phyloP scores from a whole-genome alignment of 2,797 vertebrate species.

The Mormyrus proboscirostris region DNA sequence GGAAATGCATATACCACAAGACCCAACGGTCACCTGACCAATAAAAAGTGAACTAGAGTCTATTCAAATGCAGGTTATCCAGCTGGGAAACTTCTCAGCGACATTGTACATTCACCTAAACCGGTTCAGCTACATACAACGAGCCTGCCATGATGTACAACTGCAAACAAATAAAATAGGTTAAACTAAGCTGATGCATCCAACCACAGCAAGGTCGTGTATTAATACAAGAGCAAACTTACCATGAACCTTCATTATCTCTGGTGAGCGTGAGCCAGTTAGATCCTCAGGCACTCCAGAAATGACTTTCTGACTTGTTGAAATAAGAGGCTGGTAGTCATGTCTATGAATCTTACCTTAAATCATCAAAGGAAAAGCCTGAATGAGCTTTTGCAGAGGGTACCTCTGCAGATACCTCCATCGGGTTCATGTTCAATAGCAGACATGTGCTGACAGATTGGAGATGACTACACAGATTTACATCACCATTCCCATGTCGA shows the following conservation, averaged over 20 bases:
- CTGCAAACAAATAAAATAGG: background rate
- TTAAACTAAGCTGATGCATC: background rate
- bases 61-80: background rate
- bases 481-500: background rate
- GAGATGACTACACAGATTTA: background rate
- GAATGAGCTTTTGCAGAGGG: background rate
- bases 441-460: background rate
- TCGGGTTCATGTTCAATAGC: background rate
- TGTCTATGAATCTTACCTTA: constrained; percentile 65
- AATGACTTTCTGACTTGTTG: constrained; percentile 51
- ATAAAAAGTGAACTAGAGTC: background rate
- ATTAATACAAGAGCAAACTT: constrained; percentile 28
- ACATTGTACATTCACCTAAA: background rate
- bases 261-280: constrained; percentile 61
- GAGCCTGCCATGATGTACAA: background rate
- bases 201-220: background rate
- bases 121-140: background rate
- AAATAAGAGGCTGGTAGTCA: constrained; percentile 68
- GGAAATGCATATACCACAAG: background rate
- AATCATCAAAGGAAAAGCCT: constrained; percentile 20
- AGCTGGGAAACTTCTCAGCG: background rate
- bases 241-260: constrained; percentile 73
- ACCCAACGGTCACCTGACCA: background rate
- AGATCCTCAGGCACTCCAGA: constrained; percentile 55
- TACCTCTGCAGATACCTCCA: background rate